A percentile compares a stretch with the other conserved stretches of the same genome.
Conservation (phyloP, 2,113 vertebrate genomes). For the Propithecus coquereli region DNA sequence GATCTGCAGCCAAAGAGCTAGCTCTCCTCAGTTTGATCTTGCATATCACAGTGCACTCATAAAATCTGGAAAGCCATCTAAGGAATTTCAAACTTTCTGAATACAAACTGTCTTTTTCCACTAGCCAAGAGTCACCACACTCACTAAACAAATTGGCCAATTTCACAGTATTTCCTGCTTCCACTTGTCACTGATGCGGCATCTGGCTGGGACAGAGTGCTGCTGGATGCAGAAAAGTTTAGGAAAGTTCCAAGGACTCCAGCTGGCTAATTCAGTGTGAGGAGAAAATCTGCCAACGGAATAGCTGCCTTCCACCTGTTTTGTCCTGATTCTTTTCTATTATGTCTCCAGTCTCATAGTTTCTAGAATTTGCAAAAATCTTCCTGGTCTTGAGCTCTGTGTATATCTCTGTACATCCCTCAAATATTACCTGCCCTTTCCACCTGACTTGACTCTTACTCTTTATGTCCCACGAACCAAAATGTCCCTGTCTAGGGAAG, state of each 20-base stretch:
- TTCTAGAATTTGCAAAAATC: background rate
- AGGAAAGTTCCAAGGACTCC: background rate
- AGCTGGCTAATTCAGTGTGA: background rate
- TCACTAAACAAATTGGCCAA: background rate
- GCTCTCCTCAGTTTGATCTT: background rate
- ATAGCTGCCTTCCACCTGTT: background rate
- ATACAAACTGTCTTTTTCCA: background rate
- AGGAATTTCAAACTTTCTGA: background rate
- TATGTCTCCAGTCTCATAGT: background rate
- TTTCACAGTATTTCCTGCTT: background rate
- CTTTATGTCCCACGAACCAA: background rate
- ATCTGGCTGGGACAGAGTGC: background rate
- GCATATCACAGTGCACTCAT: background rate
- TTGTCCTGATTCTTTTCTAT: background rate
- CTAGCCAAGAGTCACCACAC: background rate
- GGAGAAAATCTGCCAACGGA: background rate
- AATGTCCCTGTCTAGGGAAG: background rate
- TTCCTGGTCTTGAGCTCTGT: background rate
- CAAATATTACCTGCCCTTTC: background rate
- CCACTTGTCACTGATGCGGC: background rate
- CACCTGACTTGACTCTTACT: background rate
- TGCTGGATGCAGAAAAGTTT: background rate
- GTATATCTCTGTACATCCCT: background rate
- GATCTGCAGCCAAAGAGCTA: background rate
- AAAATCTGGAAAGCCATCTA: slow-evolving; percentile 29